A percentile compares a stretch with the other conserved stretches of the same genome.
Conservation (phyloP, 92 coral and sea anemone species). For the Galaxea fascicularis region DNA sequence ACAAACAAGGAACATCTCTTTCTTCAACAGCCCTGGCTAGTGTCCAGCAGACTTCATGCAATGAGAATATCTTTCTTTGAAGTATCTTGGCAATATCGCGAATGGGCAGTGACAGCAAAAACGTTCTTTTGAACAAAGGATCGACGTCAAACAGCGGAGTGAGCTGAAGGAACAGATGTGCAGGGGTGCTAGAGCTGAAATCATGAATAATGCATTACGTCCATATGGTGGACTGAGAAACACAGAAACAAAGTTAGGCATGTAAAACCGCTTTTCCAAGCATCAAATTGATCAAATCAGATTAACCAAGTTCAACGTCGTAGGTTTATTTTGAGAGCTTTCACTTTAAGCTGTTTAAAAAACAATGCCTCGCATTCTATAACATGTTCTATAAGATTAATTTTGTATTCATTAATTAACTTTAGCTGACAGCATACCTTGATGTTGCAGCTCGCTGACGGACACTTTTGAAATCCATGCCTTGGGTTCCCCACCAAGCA, state of each 20-base stretch:
- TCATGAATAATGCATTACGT: not conserved
- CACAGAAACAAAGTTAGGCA: too few relatives aligned
- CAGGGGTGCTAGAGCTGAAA: slow-evolving; percentile 15
- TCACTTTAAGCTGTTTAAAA: too few relatives aligned
- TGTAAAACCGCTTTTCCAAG: too few relatives aligned
- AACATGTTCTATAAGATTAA: too few relatives aligned
- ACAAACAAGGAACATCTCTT: not conserved
- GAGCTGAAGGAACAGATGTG: slow-evolving; percentile 14
- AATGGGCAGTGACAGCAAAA: slow-evolving; percentile 67
- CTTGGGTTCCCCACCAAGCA: slow-evolving; percentile 77
- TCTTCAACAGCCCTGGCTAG: slow-evolving; percentile 48
- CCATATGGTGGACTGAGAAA: not conserved
- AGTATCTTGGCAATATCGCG: slow-evolving; percentile 43
- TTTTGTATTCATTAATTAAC: too few relatives aligned
- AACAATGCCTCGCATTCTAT: too few relatives aligned
- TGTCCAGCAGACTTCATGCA: slow-evolving; percentile 77
- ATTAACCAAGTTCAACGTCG: too few relatives aligned
- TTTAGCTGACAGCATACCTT: not conserved
- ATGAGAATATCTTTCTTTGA: slow-evolving; percentile 37
- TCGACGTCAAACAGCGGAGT: slow-evolving; percentile 71
- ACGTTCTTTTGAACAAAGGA: slow-evolving; percentile 76
- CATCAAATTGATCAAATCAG: too few relatives aligned
- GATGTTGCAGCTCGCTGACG: slow-evolving; percentile 2
- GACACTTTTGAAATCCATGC: slow-evolving; percentile 32
- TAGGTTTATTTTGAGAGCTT: too few relatives aligned